Percentiles rank a stretch among this genome's conserved stretches.
Conservation (phyloP, 2,113 vertebrate species). For the Pachypanchax playfairii region DNA sequence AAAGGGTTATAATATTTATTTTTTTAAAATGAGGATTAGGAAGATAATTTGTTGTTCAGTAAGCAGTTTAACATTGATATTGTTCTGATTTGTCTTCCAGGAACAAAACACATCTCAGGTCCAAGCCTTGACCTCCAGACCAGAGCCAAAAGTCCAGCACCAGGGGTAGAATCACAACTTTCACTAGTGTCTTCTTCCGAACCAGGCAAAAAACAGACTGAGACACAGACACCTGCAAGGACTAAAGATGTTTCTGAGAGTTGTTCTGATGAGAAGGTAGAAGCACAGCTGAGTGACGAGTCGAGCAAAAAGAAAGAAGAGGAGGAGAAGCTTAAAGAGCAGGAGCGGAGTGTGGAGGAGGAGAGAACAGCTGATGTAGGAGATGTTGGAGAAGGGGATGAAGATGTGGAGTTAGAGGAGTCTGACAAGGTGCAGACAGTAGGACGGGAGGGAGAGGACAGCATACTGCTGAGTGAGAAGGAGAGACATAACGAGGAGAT, state of each 20-base stretch:
- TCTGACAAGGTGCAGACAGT: slow-evolving; percentile 78
- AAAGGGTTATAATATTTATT: no score
- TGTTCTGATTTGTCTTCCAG: slow-evolving; percentile 75
- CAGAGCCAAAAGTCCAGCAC: slow-evolving; percentile 51
- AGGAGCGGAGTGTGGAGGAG: slow-evolving; percentile 24
- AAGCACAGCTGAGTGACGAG: slow-evolving; percentile 21
- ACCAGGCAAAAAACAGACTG: slow-evolving; percentile 56
- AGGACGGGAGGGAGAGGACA: slow-evolving; percentile 86
- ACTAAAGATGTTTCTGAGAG: slow-evolving; percentile 32
- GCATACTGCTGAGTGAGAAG: slow-evolving; percentile 90
- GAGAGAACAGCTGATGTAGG: slow-evolving; percentile 38
- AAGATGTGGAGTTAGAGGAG: slow-evolving; percentile 69
- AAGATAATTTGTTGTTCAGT: no score
- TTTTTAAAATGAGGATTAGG: no score
- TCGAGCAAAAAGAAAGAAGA: slow-evolving; percentile 24
- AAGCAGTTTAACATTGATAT: neutral
- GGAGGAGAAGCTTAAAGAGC: slow-evolving; percentile 36
- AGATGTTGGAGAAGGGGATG: slow-evolving; percentile 27
- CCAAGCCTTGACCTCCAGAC: slow-evolving; percentile 53
- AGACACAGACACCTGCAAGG: slow-evolving; percentile 31
- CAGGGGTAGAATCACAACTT: slow-evolving; percentile 53
- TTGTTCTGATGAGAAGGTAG: slow-evolving; percentile 29
- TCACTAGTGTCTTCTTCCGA: slow-evolving; percentile 33
- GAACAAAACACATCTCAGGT: slow-evolving; percentile 76
- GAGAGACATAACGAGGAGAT: slow-evolving; percentile 96